phyloP scores from a whole-genome alignment of 2,113 vertebrate species.

The Sisor rabdophorus region DNA sequence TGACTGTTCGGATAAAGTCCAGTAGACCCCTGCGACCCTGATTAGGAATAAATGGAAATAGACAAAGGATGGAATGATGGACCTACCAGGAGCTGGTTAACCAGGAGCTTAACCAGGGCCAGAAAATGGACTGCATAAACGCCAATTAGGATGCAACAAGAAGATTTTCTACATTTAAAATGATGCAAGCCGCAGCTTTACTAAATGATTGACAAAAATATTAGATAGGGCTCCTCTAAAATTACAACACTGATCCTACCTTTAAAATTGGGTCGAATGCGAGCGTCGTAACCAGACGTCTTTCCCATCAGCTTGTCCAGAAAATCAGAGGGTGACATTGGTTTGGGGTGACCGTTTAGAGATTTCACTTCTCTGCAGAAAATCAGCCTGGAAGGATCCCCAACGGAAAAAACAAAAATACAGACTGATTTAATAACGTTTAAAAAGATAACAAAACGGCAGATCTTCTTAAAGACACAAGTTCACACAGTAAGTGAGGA shows the following conservation, averaged over 20 bases:
- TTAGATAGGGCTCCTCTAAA: neutral
- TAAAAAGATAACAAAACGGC: too few species aligned
- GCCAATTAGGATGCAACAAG: too few species aligned
- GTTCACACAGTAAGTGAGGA: too few species aligned
- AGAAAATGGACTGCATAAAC: too few species aligned
- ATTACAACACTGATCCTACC: conserved; percentile 65
- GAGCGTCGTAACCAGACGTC: conserved; percentile 89
- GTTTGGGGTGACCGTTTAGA: conserved; percentile 62
- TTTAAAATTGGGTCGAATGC: conserved; percentile 96
- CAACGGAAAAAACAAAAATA: neutral
- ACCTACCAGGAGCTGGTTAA: too few species aligned
- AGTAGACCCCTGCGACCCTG: too few species aligned
- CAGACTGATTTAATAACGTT: too few species aligned
- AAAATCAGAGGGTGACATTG: conserved; percentile 88
- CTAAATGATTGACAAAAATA: neutral
- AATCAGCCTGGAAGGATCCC: conserved; percentile 65
- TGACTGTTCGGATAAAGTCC: too few species aligned
- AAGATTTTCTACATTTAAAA: neutral
- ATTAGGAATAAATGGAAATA: too few species aligned
- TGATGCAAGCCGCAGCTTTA: neutral
- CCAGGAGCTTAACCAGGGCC: too few species aligned
- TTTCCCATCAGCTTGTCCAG: conserved; percentile 94
- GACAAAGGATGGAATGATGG: too few species aligned
- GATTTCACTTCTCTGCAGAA: conserved; percentile 77
- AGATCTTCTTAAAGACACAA: too few species aligned